phyloP scores from a whole-genome alignment of 2,113 vertebrate species.

The Eonycteris spelaea region DNA sequence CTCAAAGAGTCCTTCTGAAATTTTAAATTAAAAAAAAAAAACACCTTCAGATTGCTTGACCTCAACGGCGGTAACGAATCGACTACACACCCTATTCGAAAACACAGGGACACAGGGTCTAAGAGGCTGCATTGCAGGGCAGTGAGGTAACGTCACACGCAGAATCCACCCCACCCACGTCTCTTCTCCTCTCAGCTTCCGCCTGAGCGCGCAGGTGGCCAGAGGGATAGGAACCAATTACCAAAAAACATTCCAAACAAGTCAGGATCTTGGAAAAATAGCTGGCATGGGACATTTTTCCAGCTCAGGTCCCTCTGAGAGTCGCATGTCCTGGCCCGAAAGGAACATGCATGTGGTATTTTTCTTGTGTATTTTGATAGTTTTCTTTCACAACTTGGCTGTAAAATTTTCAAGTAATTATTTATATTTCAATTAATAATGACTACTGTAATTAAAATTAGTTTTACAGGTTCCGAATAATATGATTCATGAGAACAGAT shows the following conservation, averaged over 20 bases:
- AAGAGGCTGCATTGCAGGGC: neutral
- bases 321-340: neutral
- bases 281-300: neutral
- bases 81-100: slow-evolving; percentile 64
- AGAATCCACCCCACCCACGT: slow-evolving; percentile 32
- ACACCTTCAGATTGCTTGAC: slow-evolving; percentile 27
- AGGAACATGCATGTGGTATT: rapidly evolving
- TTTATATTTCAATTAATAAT: neutral
- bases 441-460: neutral
- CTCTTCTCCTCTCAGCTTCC: neutral
- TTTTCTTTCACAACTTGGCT: neutral
- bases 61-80: slow-evolving; percentile 47
- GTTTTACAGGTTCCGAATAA: neutral
- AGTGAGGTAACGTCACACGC: slow-evolving; percentile 53
- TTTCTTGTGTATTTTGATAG: neutral
- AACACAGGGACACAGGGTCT: slow-evolving; percentile 50
- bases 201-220: slow-evolving; percentile 62
- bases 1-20: neutral
- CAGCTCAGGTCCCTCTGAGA: neutral
- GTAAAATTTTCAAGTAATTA: neutral
- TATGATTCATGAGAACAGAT: neutral
- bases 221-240: slow-evolving; percentile 12
- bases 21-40: neutral
- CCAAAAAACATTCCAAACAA: neutral
- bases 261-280: neutral